Evolutionary conservation across 2,113 vertebrate species (phyloP).

Genomic region (Arenaria interpres): DNA sequence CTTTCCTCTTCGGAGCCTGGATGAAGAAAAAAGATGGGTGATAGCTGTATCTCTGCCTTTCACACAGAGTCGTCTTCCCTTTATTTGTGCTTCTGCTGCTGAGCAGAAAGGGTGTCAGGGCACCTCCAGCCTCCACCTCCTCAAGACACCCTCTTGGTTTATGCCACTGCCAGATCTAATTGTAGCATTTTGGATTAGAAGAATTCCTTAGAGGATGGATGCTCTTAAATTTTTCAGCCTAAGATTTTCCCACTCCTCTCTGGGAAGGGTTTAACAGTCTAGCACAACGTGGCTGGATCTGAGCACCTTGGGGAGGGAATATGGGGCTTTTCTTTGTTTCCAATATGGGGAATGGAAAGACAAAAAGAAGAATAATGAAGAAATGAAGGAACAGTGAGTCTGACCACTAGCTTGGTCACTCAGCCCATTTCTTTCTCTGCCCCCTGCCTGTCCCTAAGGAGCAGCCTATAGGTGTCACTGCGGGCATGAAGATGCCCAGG

Average conservation of each 20-base stretch:
- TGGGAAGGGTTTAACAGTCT: background rate
- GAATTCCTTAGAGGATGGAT: background rate
- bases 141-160: background rate
- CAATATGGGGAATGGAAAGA: background rate
- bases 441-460: background rate
- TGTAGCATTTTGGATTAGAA: background rate
- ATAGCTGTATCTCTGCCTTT: background rate
- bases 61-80: background rate
- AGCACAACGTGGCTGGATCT: background rate
- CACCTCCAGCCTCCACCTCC: background rate
- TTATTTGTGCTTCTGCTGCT: background rate
- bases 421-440: background rate
- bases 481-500: background rate
- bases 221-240: background rate
- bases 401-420: background rate
- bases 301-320: background rate
- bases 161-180: background rate
- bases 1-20: constrained; percentile 70
- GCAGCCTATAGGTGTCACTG: background rate
- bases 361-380: background rate
- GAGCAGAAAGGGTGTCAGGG: background rate
- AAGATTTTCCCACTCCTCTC: background rate
- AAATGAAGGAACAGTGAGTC: background rate
- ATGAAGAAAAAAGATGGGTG: background rate
- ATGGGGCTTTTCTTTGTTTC: background rate